Evolutionary conservation across 2,797 vertebrate species (phyloP), one percentile per base, ranked within the genome.

Genomic region (Dallia pectoralis): DNA sequence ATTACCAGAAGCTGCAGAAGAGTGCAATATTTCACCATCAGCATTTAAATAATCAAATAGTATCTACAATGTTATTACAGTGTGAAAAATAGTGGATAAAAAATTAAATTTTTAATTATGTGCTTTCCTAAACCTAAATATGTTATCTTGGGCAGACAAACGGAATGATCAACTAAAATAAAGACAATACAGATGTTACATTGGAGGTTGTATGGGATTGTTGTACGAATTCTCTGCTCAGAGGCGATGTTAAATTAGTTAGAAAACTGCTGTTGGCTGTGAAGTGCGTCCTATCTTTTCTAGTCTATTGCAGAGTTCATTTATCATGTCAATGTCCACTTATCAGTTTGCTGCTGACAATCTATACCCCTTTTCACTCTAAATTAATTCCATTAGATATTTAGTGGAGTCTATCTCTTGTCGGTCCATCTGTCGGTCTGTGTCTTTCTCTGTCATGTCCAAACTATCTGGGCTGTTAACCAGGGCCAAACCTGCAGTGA

Each of bases 331-430:
- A 44, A 51, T 44, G 73, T 73, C 30, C 71, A 78, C 75, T 76
- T 74, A 59, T 5, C 18, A 15, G 33, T 70, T 36, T 32, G 27
- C 16, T 36, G 53, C 30, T 14, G 22, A 12, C 36, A 27, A 30
- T 61, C 33, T 14, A 72, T 84, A 69, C 71, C 71, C 70, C 81
- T 73, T 65, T 89, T 82, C 72, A 83, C 27, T n/a, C n/a, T 87
- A 73, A 75, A 67, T 82, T 74, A 83, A 78, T 83, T 81, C 71
- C 76, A 80, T 87, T 88, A 81, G 81, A 84, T 86, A 90, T 89
- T 79, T 84, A 81, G 71, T 69, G 83, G 75, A 80, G 67, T 71
- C 33, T 44, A 66, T 81, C 32, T 11, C 40, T 47, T 62, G 12
- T 25, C 44, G 29, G 32, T 80, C 72, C 36, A 11, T 68, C 2